Evolutionary conservation across 2,888 invertebrate species (phyloP), one percentile per base, ranked within the genome.

Genomic region (Nipponacmea schrenckii): DNA sequence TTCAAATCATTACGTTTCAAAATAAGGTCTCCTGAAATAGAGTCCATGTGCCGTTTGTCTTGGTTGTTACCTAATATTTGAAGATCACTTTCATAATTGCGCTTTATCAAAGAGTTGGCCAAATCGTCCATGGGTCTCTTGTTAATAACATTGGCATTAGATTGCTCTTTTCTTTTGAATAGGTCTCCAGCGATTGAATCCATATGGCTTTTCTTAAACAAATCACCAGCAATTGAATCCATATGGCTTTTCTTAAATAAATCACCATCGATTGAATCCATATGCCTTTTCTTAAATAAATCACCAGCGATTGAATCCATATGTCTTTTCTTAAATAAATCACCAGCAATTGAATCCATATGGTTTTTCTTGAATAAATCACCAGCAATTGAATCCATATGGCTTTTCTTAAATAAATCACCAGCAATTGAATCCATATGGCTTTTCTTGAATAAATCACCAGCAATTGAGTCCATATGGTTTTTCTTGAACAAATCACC

Each of bases 191-290:
- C 63, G 12, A 48, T 48, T 12, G 69, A 46, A 64, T 62, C 62
- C 39, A 63, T 44, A 46, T 31, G 24, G 10, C 63, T 17, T 20
- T 63, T 63, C 46, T 63, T 64, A 26, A 69, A 64, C 26, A 69
- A 48, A 46, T 69, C 69, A 20, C 69, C 64, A 8, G 69, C 69
- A 27, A 69, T 69, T 4, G 69, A 69, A 27, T 69, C 69, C 8
- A 69, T 39, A 46, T 45, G 45, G 8, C 69, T 64, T 31, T 69
- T 69, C 69, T 69, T 69, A 15, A 65, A 50, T 0, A 69, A 46
- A 39, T 69, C 64, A n/a, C 64, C 31, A n/a, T 64, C 69, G 7
- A 69, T 69, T 14, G 69, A 69, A 31, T 69, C 69, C 46, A 69
- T 46, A 20, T 64, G 24, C 0, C 20, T 8, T 27, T 64, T 64